Percentiles rank a stretch among this genome's conserved stretches.
These are phyloP conservation scores for Rallus limicola DNA, from an alignment of 2,113 vertebrate genomes.

Conservation along the genomic window DNA sequence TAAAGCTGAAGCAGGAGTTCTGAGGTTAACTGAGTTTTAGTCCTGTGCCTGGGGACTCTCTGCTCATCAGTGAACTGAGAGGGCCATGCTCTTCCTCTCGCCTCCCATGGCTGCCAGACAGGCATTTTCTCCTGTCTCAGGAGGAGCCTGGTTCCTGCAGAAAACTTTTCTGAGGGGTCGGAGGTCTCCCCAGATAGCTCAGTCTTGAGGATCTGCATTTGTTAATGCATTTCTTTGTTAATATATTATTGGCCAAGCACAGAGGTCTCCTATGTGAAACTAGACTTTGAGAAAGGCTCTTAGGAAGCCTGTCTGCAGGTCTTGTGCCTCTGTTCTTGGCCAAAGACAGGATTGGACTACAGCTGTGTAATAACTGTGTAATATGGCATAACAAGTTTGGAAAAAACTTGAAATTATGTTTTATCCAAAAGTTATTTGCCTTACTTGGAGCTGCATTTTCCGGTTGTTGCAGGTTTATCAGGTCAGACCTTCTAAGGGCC, in stretches of 20 bases:
- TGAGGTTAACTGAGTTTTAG: neutral
- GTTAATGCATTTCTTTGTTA: neutral
- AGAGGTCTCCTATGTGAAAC: neutral
- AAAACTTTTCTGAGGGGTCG: neutral
- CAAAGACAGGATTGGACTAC: neutral
- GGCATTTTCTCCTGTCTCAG: neutral
- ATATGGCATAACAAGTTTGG: neutral
- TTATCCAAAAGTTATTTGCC: neutral
- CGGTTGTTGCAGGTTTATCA: neutral
- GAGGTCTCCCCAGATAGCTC: neutral
- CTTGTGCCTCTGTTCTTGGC: neutral
- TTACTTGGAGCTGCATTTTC: neutral
- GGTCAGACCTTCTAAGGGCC: neutral
- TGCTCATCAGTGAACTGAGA: neutral
- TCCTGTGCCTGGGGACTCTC: neutral
- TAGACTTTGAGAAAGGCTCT: neutral
- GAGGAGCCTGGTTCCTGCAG: neutral
- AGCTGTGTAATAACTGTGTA: neutral
- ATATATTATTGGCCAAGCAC: neutral
- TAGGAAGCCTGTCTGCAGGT: neutral
- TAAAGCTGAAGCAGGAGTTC: neutral
- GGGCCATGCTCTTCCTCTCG: neutral
- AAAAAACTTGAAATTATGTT: neutral
- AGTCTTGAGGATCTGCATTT: neutral
- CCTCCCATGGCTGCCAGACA: accelerated